Evolutionary conservation across 2,797 vertebrate genomes (phyloP).

Genomic region (Pogoniulus pusillus): DNA sequence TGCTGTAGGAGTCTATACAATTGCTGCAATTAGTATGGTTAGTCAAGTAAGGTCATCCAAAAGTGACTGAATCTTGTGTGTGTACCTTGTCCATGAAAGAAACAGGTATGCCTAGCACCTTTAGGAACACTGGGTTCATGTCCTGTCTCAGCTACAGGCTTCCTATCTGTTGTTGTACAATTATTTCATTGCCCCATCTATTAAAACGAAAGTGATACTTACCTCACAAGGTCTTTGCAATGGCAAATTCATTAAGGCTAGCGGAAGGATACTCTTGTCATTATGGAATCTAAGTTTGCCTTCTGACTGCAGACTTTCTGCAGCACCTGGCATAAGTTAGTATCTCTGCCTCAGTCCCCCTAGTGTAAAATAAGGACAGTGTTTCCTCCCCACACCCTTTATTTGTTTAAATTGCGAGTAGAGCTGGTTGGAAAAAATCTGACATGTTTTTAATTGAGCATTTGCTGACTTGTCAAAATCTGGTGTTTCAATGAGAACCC

Average conservation of each 20-base stretch:
- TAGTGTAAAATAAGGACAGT: constrained; percentile 29
- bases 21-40: not conserved
- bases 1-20: not conserved
- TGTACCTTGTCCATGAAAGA: not conserved
- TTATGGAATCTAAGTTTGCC: constrained; percentile 15
- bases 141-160: not conserved
- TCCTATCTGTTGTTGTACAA: constrained; percentile 7
- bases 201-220: constrained; percentile 12
- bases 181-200: constrained; percentile 19
- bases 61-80: not conserved
- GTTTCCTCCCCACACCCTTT: constrained; percentile 28
- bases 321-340: not conserved
- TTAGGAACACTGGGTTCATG: not conserved
- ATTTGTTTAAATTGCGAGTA: constrained; percentile 46
- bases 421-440: constrained; percentile 37
- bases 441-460: constrained; percentile 36
- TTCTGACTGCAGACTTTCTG: not conserved
- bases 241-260: constrained; percentile 29
- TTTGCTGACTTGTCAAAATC: constrained; percentile 58
- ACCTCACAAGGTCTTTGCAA: not conserved
- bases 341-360: not conserved
- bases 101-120: not conserved
- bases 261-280: constrained; percentile 5
- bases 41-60: not conserved
- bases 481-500: constrained; percentile 31